These are phyloP conservation scores for Apistogramma diplotaenia DNA, from an alignment of 2,113 vertebrate species.

Conservation along the genomic window DNA sequence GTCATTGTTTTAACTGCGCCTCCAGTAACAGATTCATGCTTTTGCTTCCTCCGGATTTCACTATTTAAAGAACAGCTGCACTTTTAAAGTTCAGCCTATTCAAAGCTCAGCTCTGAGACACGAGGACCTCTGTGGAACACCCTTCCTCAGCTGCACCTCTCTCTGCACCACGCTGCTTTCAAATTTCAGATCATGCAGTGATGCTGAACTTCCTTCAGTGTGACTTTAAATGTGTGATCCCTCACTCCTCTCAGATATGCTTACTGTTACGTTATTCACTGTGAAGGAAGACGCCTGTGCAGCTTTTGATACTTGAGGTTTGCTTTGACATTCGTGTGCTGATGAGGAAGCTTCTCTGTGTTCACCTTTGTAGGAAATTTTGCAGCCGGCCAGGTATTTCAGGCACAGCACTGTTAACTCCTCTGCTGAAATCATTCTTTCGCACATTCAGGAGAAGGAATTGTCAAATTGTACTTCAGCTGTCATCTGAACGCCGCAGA, in stretches of 20 bases:
- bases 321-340: background rate
- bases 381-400: background rate
- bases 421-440: background rate
- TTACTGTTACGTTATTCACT: background rate
- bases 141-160: background rate
- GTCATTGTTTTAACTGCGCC: background rate
- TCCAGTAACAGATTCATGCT: background rate
- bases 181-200: background rate
- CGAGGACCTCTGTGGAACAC: background rate
- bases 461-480: background rate
- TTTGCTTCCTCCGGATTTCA: background rate
- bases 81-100: background rate
- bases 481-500: background rate
- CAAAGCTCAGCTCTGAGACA: background rate
- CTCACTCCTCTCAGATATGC: background rate
- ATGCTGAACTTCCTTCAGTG: background rate
- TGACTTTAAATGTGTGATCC: background rate
- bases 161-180: background rate
- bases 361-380: background rate
- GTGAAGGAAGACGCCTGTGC: background rate
- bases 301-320: background rate
- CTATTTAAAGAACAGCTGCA: background rate
- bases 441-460: background rate
- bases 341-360: background rate
- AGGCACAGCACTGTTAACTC: accelerated